Percentiles rank a stretch among this genome's conserved stretches.
Conservation (phyloP, 1,140 invertebrate species). For the Neoseiulus cucumeris region DNA sequence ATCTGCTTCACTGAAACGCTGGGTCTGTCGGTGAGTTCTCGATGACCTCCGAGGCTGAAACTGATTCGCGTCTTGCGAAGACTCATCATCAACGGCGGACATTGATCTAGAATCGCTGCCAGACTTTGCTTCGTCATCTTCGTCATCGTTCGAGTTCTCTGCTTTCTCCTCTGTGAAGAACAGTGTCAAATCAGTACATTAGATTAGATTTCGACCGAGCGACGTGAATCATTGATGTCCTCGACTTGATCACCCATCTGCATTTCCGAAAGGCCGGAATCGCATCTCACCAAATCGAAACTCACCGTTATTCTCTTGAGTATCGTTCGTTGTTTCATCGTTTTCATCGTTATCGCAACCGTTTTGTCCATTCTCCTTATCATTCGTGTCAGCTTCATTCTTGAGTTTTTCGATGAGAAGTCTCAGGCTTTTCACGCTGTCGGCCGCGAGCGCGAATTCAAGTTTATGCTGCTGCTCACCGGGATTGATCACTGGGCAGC, state of each 20-base stretch:
- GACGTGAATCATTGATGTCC: too few relatives aligned
- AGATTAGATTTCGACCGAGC: too few relatives aligned
- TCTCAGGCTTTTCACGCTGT: neutral
- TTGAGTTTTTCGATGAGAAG: neutral
- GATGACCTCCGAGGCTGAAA: neutral
- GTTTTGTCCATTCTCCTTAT: neutral
- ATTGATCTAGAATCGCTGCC: neutral
- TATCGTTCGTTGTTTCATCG: conserved; percentile 2
- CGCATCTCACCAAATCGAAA: too few relatives aligned
- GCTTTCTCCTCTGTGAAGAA: neutral
- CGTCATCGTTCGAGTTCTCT: neutral
- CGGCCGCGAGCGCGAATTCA: neutral
- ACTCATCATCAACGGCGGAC: neutral
- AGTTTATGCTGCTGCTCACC: neutral
- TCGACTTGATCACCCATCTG: too few relatives aligned
- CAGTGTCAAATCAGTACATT: too few relatives aligned
- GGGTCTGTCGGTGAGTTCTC: neutral
- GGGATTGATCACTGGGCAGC: neutral
- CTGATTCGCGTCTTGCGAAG: neutral
- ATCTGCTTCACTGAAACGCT: neutral
- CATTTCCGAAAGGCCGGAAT: too few relatives aligned
- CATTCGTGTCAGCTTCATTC: neutral
- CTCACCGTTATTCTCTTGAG: neutral
- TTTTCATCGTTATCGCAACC: neutral
- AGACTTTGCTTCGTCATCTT: neutral